These are phyloP conservation scores for Octopus sinensis DNA, from an alignment of 1,140 invertebrate genomes.

Conservation along the genomic window DNA sequence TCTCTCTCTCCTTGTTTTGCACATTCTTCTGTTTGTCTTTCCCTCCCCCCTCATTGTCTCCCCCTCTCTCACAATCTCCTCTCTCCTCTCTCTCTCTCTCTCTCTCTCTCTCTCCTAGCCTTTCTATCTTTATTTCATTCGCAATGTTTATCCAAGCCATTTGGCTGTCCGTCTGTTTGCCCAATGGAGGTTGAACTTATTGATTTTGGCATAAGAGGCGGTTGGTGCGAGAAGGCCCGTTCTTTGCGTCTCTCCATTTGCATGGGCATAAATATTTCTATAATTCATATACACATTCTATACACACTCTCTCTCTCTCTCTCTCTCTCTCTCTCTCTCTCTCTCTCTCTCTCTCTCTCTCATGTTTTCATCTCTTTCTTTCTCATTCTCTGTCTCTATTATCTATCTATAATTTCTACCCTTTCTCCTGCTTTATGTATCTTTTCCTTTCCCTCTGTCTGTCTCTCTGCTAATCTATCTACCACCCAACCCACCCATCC, in stretches of 20 bases:
- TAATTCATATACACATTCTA: no score
- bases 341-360: background rate
- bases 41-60: background rate
- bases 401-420: background rate
- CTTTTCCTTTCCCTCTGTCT: background rate
- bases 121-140: no score
- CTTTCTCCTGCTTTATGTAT: background rate
- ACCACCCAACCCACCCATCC: background rate
- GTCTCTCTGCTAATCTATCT: conserved; percentile 9
- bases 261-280: no score
- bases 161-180: no score
- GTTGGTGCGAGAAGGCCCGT: no score
- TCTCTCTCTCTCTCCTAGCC: conserved; percentile 4
- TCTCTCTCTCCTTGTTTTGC: background rate
- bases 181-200: no score
- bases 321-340: conserved; percentile 15
- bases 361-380: conserved; percentile 12
- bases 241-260: no score
- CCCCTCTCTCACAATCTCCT: background rate
- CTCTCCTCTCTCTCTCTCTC: conserved; percentile 5
- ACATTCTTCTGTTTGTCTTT: background rate
- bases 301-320: background rate
- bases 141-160: no score
- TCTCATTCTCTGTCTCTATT: conserved; percentile 2
- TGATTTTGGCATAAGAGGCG: no score